Evolutionary conservation across 2,797 vertebrate genomes (phyloP).

Genomic region (Schizopygopsis pylzovi): DNA sequence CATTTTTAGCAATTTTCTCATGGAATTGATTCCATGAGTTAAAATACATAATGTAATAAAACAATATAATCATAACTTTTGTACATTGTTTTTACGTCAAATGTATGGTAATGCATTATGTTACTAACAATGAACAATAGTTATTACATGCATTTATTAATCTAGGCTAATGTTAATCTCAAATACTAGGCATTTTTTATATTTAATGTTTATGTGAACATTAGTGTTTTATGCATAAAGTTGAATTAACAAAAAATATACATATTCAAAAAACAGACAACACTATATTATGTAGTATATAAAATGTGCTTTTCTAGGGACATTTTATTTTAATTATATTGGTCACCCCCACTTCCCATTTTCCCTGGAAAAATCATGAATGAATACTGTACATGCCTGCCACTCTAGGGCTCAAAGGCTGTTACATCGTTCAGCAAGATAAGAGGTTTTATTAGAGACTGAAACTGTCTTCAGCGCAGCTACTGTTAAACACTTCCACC

Average conservation of each 20-base stretch:
- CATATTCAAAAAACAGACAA: too few relatives aligned
- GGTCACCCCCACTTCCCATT: neutral
- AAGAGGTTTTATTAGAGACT: constrained; percentile 25
- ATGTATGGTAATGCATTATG: neutral
- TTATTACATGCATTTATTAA: neutral
- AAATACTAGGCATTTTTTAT: neutral
- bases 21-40: too few relatives aligned
- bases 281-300: too few relatives aligned
- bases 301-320: too few relatives aligned
- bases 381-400: neutral
- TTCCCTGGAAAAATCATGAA: neutral
- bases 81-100: neutral
- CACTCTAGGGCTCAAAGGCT: neutral
- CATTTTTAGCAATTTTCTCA: too few relatives aligned
- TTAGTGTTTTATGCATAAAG: neutral
- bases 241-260: neutral
- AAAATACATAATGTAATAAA: neutral
- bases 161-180: neutral
- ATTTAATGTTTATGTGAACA: neutral
- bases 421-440: constrained; percentile 16
- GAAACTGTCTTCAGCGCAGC: neutral
- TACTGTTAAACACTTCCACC: constrained; percentile 27
- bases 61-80: neutral
- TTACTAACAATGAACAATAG: neutral
- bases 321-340: neutral